These are phyloP conservation scores for Cryptoleucopteryx plumbea DNA, from an alignment of 2,113 vertebrate genomes.

Conservation along the genomic window DNA sequence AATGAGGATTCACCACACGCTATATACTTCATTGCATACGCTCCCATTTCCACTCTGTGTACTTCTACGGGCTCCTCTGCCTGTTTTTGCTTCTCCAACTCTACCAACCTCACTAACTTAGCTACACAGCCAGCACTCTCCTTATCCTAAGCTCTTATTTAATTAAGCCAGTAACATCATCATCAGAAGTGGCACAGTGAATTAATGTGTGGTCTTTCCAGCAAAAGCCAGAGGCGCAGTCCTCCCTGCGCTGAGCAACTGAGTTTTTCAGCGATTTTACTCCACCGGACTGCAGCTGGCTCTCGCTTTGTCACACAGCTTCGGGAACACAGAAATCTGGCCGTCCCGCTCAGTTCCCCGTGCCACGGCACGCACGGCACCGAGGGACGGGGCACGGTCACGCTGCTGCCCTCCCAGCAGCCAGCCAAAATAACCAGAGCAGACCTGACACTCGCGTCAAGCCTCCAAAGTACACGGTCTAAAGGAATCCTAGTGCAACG, in stretches of 20 bases:
- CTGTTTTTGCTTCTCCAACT: not conserved
- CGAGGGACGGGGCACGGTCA: not conserved
- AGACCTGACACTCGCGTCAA: not conserved
- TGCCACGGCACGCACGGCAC: not conserved
- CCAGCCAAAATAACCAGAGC: not conserved
- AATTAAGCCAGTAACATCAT: not conserved
- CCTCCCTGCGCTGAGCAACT: not conserved
- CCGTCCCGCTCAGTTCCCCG: not conserved
- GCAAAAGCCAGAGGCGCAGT: not conserved
- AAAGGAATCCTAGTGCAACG: not conserved
- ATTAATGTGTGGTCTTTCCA: not conserved
- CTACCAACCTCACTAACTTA: rapidly evolving
- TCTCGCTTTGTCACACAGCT: rapidly evolving
- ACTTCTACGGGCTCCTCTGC: not conserved
- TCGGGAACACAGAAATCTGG: not conserved
- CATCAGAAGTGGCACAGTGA: not conserved
- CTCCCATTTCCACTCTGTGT: rapidly evolving
- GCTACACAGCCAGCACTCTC: not conserved
- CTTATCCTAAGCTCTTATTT: not conserved
- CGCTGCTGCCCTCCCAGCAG: not conserved
- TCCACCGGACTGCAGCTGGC: not conserved
- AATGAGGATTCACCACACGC: not conserved
- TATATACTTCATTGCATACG: rapidly evolving
- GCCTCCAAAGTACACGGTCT: not conserved
- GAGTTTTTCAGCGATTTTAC: rapidly evolving